phyloP scores from a whole-genome alignment of 2,113 vertebrate species.

The pig (Sus scrofa) region T2T-Sscrofa CM000826.6:47407501-47408000 shows the following conservation, averaged over 20 bases:
- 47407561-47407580: not conserved
- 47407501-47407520: not conserved
- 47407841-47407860: not conserved
- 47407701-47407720: not conserved
- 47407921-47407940: not conserved
- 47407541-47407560: not conserved
- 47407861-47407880: not conserved
- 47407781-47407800: not conserved
- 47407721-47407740: not conserved
- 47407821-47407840: not conserved
- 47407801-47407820: not conserved
- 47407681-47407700: not conserved
- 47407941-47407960: not conserved
- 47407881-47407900: not conserved
- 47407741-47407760: not conserved
- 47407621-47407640: not conserved
- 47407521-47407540: conserved; percentile 1
- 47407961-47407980: not conserved
- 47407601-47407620: not conserved
- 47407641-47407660: not conserved
- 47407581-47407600: not conserved
- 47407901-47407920: not conserved
- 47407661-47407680: conserved; percentile 33
- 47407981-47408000: not conserved
- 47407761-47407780: not conserved